Conservation (phyloP, 64 coral and sea anemone species). For the Cladopsammia gracilis region DNA sequence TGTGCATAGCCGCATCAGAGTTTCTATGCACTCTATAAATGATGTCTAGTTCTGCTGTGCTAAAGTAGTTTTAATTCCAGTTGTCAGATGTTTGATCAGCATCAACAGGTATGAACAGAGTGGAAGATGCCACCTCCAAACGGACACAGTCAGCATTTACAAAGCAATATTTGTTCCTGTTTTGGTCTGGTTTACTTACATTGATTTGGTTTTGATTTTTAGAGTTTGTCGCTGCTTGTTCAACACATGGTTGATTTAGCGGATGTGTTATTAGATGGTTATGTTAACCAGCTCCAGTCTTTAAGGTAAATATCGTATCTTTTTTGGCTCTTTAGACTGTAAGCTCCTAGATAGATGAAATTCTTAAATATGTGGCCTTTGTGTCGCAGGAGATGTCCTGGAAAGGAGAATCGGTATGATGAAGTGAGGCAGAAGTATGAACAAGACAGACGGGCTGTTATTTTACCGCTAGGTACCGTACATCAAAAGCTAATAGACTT, state of each 20-base stretch:
- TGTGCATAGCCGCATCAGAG: too few relatives aligned
- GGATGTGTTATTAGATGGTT: slow-evolving; percentile 92
- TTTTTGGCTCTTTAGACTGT: not conserved
- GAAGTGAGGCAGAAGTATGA: slow-evolving; percentile 88
- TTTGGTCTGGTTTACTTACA: not conserved
- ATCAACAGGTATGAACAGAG: too few relatives aligned
- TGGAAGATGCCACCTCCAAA: too few relatives aligned
- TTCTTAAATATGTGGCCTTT: slow-evolving; percentile 2
- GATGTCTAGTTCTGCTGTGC: too few relatives aligned
- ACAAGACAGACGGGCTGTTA: slow-evolving; percentile 76
- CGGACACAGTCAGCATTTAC: too few relatives aligned
- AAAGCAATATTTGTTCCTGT: too few relatives aligned
- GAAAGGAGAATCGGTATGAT: slow-evolving; percentile 72
- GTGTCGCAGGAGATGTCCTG: slow-evolving; percentile 50
- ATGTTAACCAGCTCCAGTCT: slow-evolving; percentile 83
- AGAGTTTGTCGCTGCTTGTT: slow-evolving; percentile 60
- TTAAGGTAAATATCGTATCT: slow-evolving; percentile 53
- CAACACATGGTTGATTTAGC: slow-evolving; percentile 91
- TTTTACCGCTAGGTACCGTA: slow-evolving; percentile 83
- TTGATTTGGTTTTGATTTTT: slow-evolving; percentile 16
- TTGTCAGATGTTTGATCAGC: too few relatives aligned
- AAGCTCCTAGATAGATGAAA: too few relatives aligned
- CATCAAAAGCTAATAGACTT: too few relatives aligned
- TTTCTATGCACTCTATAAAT: too few relatives aligned
- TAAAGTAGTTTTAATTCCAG: too few relatives aligned